Percentiles rank a stretch among this genome's conserved stretches.
phyloP scores from a whole-genome alignment of 2,888 invertebrate genomes.

The Drosophila falleni region DNA sequence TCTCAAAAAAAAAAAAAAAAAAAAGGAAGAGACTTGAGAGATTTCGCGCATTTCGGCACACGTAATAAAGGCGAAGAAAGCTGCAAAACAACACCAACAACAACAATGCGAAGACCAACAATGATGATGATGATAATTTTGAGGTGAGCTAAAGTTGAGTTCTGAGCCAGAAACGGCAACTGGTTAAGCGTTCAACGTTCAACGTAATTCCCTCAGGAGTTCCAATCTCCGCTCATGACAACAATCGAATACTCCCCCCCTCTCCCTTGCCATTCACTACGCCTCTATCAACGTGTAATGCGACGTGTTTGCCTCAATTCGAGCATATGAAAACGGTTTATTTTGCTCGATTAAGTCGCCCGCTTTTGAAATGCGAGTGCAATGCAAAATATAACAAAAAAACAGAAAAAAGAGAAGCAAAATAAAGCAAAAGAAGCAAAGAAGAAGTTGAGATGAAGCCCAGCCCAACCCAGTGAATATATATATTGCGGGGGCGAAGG shows the following conservation, averaged over 20 bases:
- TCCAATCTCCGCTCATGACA: slow-evolving; percentile 48
- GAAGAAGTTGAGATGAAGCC: background rate
- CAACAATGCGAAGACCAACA: slow-evolving; percentile 12
- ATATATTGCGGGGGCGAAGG: slow-evolving; percentile 45
- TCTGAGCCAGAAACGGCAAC: slow-evolving; percentile 9
- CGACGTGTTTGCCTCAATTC: slow-evolving; percentile 80
- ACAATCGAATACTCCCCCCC: slow-evolving; percentile 39
- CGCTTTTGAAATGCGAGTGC: slow-evolving; percentile 72
- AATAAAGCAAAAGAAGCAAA: slow-evolving; percentile 2
- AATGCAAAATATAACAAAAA: slow-evolving; percentile 24
- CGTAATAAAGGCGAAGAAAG: slow-evolving; percentile 54
- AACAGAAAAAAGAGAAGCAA: slow-evolving; percentile 17
- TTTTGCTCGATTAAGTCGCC: slow-evolving; percentile 84
- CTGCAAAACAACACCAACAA: slow-evolving; percentile 31
- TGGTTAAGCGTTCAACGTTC: slow-evolving; percentile 28
- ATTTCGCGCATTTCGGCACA: slow-evolving; percentile 71
- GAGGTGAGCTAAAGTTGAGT: slow-evolving; percentile 38
- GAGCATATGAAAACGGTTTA: slow-evolving; percentile 83
- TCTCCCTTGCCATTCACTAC: background rate
- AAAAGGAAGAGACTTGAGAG: slow-evolving; percentile 35
- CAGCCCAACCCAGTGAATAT: slow-evolving; percentile 27
- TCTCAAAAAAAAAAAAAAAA: slow-evolving; percentile 1
- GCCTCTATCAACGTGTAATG: slow-evolving; percentile 65
- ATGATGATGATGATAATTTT: slow-evolving; percentile 19
- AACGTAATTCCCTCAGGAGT: slow-evolving; percentile 67